Evolutionary conservation across 2,888 invertebrate species (phyloP), one percentile per base, ranked within the genome.

Genomic region (Chloroclysta siterata): DNA sequence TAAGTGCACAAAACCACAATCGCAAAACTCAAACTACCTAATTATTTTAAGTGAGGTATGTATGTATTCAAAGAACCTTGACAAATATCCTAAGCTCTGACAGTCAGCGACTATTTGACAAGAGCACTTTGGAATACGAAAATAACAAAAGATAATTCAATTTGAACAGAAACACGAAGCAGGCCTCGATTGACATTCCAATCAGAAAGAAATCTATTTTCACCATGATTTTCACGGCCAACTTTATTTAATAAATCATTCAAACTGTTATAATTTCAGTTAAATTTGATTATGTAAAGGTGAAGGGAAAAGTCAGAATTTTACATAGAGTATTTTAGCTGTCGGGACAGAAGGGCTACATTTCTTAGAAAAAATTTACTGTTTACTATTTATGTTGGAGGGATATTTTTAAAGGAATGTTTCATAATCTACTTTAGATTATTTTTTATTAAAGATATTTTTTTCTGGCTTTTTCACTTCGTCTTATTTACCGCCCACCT

Each of bases 251-350:
- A 87, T 88, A 87, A 87, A 88, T 89, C 85, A 85, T 85, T 84
- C 80, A 77, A 82, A 84, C 81, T 83, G 79, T 79, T 83, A 84
- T 85, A 88, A 88, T 86, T 88, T 84, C 79, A 82, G 77, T 79
- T 69, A 79, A 85, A 88, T 87, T 84, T 84, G 87, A 85, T 88
- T 89, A 88, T 80, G 77, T 75, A 77, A 80, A 81, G 82, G 78
- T 77, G 77, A 69, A 51, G 68, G 68, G 73, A 75, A 78, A 76
- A 75, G 71, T 72, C 68, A 66, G 69, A 66, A 54, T 60, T 57
- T 39, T 11, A 0, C 78, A 77, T 11, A 72, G 77, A 78, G 44
- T 72, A 77, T 67, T 29, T 60, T 5, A 52, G 11, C 4, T 33
- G 58, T 48, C 44, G 14, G 29, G 36, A 59, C 65, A 73, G 74